Percentiles rank a stretch among this genome's conserved stretches.
phyloP scores from a whole-genome alignment of 2,797 vertebrate species.

The Knipowitschia caucasica region DNA sequence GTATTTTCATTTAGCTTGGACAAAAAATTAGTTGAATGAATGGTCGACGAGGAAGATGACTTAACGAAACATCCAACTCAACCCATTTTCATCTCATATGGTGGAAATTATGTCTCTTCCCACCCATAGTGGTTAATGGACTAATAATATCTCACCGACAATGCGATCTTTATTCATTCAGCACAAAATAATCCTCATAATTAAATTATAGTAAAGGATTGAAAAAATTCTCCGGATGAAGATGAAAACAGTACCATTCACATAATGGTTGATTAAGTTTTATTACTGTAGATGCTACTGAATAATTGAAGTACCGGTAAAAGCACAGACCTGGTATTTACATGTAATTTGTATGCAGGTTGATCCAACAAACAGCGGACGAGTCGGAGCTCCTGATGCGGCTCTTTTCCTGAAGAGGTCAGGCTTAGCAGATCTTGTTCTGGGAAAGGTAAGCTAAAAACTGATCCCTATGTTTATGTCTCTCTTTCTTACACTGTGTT shows the following conservation, averaged over 20 bases:
- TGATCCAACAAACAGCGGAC: conserved; percentile 86
- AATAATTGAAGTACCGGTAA: background rate
- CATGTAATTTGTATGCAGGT: conserved; percentile 66
- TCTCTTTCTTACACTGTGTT: background rate
- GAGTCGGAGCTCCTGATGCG: conserved; percentile 90
- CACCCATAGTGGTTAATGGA: no score
- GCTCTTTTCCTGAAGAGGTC: conserved; percentile 95
- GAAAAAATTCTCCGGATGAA: background rate
- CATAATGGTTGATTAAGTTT: background rate
- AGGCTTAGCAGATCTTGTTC: conserved; percentile 89
- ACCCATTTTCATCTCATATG: no score
- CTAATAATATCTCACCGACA: no score
- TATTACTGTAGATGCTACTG: background rate
- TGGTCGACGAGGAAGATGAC: no score
- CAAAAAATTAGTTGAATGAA: no score
- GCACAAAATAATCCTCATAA: no score
- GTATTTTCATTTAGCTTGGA: no score
- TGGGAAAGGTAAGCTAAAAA: conserved; percentile 85
- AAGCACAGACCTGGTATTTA: no score
- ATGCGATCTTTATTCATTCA: no score
- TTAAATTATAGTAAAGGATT: no score
- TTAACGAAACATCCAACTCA: no score
- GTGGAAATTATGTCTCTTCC: no score
- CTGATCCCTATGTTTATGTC: background rate
- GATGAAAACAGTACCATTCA: background rate